Conservation (phyloP, 2,797 vertebrate genomes). For the Cynopterus sphinx region DNA sequence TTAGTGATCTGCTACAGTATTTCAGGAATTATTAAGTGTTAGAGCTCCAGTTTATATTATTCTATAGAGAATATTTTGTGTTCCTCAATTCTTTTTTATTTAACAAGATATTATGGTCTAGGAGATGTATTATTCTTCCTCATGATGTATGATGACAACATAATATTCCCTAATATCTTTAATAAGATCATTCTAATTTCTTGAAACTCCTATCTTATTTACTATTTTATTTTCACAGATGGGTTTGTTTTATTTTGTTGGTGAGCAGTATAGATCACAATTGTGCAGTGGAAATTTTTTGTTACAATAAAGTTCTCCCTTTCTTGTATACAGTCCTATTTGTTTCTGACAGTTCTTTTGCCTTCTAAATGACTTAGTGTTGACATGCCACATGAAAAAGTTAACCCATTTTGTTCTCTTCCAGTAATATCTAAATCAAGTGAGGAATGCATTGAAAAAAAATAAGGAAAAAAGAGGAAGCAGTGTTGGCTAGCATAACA, state of each 20-base stretch:
- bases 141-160: not conserved
- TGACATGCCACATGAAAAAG: not conserved
- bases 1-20: not conserved
- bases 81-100: not conserved
- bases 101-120: not conserved
- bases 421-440: not conserved
- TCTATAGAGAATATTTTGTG: not conserved
- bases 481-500: not conserved
- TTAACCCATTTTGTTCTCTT: not conserved
- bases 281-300: not conserved
- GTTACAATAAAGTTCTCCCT: not conserved
- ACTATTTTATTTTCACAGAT: not conserved
- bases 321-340: not conserved
- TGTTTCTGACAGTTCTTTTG: not conserved
- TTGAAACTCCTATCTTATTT: not conserved
- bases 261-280: not conserved
- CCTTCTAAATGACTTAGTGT: slow-evolving; percentile 8
- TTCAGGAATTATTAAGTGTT: not conserved
- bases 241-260: not conserved
- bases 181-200: not conserved
- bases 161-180: not conserved
- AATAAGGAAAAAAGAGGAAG: not conserved
- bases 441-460: not conserved
- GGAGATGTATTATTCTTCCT: not conserved
- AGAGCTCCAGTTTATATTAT: not conserved